Evolutionary conservation across 2,888 invertebrate species (phyloP).

Genomic region (Drosophila mimetica): DNA sequence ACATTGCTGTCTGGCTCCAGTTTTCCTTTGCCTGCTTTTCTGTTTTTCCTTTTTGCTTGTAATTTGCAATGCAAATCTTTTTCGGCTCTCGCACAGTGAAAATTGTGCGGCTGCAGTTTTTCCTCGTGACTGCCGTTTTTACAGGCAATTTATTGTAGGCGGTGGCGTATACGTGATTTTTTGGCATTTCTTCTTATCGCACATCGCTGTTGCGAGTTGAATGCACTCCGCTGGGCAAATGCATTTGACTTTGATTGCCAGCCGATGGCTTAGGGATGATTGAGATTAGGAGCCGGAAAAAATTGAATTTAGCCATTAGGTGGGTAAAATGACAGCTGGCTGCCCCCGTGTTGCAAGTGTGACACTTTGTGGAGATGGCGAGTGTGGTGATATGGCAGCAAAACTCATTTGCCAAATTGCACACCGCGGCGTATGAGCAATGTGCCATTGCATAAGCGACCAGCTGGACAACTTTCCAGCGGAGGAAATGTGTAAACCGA

Average conservation of each 20-base stretch:
- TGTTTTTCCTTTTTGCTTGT: conserved; percentile 45
- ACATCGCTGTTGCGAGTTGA: conserved; percentile 39
- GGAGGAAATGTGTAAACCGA: conserved; percentile 42
- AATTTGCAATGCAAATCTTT: conserved; percentile 80
- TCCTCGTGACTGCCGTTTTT: conserved; percentile 44
- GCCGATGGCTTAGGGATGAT: conserved; percentile 12
- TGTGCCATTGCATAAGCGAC: conserved; percentile 56
- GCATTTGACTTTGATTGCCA: conserved; percentile 58
- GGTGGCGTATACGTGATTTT: conserved; percentile 62
- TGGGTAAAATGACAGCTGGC: conserved; percentile 24
- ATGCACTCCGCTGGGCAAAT: conserved; percentile 26
- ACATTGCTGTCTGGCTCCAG: conserved; percentile 54
- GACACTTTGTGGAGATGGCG: conserved; percentile 53
- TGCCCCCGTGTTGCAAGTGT: conserved; percentile 16
- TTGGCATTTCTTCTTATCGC: conserved; percentile 51
- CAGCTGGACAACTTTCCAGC: conserved; percentile 59
- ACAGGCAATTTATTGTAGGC: conserved; percentile 26
- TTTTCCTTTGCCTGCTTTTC: conserved; percentile 46
- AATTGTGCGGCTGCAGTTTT: conserved; percentile 62
- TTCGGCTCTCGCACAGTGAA: conserved; percentile 68
- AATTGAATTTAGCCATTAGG: conserved; percentile 23
- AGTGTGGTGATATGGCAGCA: conserved; percentile 52
- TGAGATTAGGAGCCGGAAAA: conserved; percentile 2
- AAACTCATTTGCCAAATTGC: conserved; percentile 66
- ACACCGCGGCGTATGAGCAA: conserved; percentile 58